Base-by-base conservation (phyloP, 1,140 invertebrate species). In the Caerostris extrusa region DNA sequence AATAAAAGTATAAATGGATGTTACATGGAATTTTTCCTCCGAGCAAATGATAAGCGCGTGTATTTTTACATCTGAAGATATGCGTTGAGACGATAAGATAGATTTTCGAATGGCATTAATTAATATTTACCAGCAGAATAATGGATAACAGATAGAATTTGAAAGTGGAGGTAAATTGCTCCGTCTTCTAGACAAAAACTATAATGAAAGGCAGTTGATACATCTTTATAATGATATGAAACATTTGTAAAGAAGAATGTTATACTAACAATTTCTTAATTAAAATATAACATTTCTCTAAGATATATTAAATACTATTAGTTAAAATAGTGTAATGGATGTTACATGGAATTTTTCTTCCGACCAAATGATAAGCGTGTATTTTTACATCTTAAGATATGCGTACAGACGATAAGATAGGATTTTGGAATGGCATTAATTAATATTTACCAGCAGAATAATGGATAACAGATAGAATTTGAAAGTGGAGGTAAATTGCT, bases 1-100 rank as follows among this genome's bases (percentile, higher is more conserved):
- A 77, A 77, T 77, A 77, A 77, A 77, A 53, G 71, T 34, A 50
- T 77, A 77, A 77, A 77, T 77, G 71, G 71, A 50, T 77, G 71
- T 77, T 12, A 77, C 71, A 53, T 53, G 7, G 5, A 77, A 77
- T 50, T 77, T 77, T 77, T 77, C 34, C 71, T 77, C 34, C 34
- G 12, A 77, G 19, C 53, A 77, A 77, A 12, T 77, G 69, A 77
- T 77, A 77, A 77, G 69, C 69, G 7, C 50, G 34, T 77, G 53
- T 50, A 50, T 71, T 77, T 77, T 50, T 77, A 34, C 53, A 77
- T 34, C 50, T 77, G 53, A 50, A 77, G 12, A 34, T 34, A 14
- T 50, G 71, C 34, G 7, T 53, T 8, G 50, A 77, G 10, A 53
- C 10, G 50, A 77, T 77, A 77, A 50, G 10, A 8, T 77, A 50